Evolutionary conservation across 2,888 invertebrate species (phyloP), one percentile per base, ranked within the genome.

Genomic region (Drosophila dives): DNA sequence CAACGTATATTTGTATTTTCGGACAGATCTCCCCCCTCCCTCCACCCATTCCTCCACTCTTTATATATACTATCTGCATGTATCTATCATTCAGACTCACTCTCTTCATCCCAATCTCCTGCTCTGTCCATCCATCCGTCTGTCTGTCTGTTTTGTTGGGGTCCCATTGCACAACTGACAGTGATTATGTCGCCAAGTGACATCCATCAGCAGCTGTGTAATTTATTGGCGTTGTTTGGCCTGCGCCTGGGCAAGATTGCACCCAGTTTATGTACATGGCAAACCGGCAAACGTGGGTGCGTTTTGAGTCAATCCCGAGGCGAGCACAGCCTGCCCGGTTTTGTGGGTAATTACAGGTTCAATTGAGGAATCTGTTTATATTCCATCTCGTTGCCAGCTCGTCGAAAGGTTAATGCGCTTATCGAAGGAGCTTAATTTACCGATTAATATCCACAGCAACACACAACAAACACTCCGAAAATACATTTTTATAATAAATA

Each of bases 131-230:
- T 40, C 40, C 51, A 29, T 40, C 40, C 51, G 17, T 65, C 60
- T 48, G 29, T 23, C 38, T 64, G 51, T 51, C 59, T n/a, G 32
- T 40, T 48, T 33, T 55, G 65, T 63, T 64, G 53, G 64, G 64
- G 36, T 81, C 70, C 76, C 76, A 68, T 67, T 83, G 81, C 77
- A 70, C 85, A 80, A 70, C 83, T 82, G 83, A 82, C 83, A 85
- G 83, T 83, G 83, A 83, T 85, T 85, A 83, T 85, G 83, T 82
- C 75, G 80, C 85, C 83, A 82, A 85, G 80, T 85, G 83, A 82
- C 83, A 85, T 85, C 83, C 78, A 82, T 83, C 83, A 85, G 85
- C 85, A 77, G 80, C 74, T 83, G 75, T 65, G 80, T 80, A 85
- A 83, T 83, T 83, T 83, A 75, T 83, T 85, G 76, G 77, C 67